Conservation (phyloP, 2,888 invertebrate genomes). For the Philhelius pedissequus region DNA sequence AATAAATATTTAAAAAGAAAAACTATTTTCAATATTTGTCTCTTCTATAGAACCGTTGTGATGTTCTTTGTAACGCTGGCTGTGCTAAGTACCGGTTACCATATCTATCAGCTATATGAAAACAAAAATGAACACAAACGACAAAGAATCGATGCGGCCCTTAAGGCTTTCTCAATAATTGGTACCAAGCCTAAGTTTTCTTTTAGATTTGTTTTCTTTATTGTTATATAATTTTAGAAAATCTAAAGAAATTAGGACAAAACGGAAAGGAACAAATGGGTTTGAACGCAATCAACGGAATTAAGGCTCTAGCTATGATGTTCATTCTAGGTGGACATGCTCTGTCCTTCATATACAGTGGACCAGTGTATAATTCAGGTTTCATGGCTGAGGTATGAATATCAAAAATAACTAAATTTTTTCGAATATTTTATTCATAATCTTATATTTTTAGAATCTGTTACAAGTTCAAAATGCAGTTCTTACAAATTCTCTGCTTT, state of each 20-base stretch:
- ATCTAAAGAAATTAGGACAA: conserved; percentile 74
- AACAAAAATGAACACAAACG: conserved; percentile 65
- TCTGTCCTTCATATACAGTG: conserved; percentile 83
- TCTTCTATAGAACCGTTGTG: conserved; percentile 78
- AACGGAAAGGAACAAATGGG: conserved; percentile 81
- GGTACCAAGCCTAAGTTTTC: conserved; percentile 67
- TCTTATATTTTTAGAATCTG: conserved; percentile 79
- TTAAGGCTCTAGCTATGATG: conserved; percentile 85
- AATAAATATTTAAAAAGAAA: no score
- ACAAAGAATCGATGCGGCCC: conserved; percentile 71
- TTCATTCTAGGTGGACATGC: conserved; percentile 85
- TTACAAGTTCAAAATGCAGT: conserved; percentile 82
- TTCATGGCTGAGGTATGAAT: conserved; percentile 78
- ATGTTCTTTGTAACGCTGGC: conserved; percentile 79
- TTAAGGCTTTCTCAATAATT: conserved; percentile 75
- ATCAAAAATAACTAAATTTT: background rate
- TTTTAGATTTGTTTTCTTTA: background rate
- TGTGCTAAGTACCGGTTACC: conserved; percentile 80
- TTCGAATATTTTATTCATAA: background rate
- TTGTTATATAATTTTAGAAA: conserved; percentile 70
- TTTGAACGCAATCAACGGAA: conserved; percentile 83
- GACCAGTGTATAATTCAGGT: conserved; percentile 84
- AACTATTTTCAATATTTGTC: background rate
- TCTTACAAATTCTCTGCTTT: conserved; percentile 84
- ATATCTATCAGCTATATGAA: conserved; percentile 76